These are phyloP conservation scores for Oreocharis arfaki DNA, from an alignment of 2,113 vertebrate genomes.

Conservation along the genomic window DNA sequence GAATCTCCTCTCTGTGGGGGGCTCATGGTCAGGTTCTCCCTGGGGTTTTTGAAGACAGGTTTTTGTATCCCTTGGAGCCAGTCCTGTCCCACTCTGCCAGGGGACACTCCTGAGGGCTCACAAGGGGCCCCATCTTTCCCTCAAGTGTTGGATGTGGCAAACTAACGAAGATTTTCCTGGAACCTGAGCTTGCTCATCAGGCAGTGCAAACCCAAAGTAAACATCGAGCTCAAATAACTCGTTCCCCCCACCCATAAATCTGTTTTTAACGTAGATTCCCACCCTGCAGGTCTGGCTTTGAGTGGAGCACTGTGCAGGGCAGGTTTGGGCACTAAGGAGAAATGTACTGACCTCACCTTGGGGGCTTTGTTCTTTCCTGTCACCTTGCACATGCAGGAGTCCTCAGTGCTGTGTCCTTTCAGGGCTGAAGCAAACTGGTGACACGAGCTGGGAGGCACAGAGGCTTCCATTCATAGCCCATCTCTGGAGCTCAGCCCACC, in stretches of 20 bases:
- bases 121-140: neutral
- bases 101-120: neutral
- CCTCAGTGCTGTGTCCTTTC: neutral
- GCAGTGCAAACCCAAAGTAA: neutral
- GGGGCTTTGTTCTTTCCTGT: neutral
- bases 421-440: neutral
- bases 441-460: neutral
- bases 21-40: neutral
- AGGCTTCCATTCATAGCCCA: neutral
- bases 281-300: neutral
- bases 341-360: accelerated
- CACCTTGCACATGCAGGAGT: neutral
- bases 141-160: neutral
- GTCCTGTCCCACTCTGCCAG: neutral
- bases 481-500: neutral
- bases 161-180: neutral
- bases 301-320: neutral
- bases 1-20: neutral
- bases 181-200: neutral
- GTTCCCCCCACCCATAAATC: neutral
- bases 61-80: neutral
- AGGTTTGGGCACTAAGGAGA: neutral
- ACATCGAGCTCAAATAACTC: neutral
- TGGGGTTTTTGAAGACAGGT: neutral
- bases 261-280: neutral